Base-by-base conservation (phyloP, 2,113 vertebrate genomes). In the Rhinichthys klamathensis region DNA sequence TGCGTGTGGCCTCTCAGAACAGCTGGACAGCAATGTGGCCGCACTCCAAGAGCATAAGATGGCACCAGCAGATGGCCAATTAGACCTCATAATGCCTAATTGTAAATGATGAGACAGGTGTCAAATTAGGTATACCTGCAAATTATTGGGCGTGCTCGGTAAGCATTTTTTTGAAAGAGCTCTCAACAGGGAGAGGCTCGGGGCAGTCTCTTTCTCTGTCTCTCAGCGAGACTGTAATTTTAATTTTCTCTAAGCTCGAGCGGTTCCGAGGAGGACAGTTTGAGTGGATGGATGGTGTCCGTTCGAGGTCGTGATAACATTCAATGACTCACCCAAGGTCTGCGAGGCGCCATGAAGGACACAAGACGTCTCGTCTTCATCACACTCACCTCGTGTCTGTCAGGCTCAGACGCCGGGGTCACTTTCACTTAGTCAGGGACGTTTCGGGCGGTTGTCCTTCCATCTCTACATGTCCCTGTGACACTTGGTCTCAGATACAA, bases 91-190 rank as follows among this genome's bases (percentile, higher is more conserved):
- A 92, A 93, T 92, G 85, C 91, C 90, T 94, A 92, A 94, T 93
- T 93, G 93, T 92, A 94, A 94, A 93, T 93, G 91, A 94, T 94
- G 92, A 94, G 93, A 92, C 92, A 92, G 91, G 93, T 94, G 92
- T 93, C 94, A 93, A 92, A 93, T 93, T 91, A 93, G 85, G 83
- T 87, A 89, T 87, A 92, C 90, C 91, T 93, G 92, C 91, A 94
- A 92, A 93, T 90, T 87, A 87, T 89, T 83, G 76, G 81, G 73
- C 86, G 74, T 89, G 87, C 86, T 60, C 81, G 2, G 23, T 25
- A 25, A 70, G 46, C 65, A 11, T 38, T 54, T n/a, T 67, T 54
- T 27, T n/a, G 27, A 82, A 46, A 46, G 58, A 44, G 35, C n/a
- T 46, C 60, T 18, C 25, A 12, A 32, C n/a, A 23, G 25, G 12